Evolutionary conservation across 1,140 invertebrate genomes (phyloP).

Genomic region (Lasioglossum baleicum): DNA sequence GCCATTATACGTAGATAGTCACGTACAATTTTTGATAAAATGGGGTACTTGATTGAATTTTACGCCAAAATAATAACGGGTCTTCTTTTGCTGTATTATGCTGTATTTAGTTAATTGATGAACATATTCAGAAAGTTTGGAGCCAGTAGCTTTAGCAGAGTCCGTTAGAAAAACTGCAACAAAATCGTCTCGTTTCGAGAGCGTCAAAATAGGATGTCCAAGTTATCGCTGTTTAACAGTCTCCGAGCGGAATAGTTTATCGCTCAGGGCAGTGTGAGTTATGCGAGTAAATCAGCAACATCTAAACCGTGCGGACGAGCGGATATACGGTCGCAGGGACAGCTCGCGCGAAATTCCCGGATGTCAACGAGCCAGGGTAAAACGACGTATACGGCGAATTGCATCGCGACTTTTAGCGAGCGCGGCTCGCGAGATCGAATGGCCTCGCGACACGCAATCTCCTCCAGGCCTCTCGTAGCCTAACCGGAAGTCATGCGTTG

Average conservation of each 20-base stretch:
- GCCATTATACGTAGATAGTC: too few relatives aligned
- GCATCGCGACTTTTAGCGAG: conserved; percentile 33
- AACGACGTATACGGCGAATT: conserved; percentile 33
- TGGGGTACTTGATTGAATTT: too few relatives aligned
- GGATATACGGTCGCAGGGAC: conserved; percentile 10
- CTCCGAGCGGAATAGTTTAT: neutral
- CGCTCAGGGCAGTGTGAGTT: neutral
- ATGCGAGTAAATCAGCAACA: neutral
- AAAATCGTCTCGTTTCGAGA: too few relatives aligned
- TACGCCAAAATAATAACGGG: too few relatives aligned
- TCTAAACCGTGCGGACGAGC: neutral
- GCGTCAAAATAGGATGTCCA: too few relatives aligned
- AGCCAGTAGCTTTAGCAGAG: too few relatives aligned
- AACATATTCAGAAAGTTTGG: too few relatives aligned
- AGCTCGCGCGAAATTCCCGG: conserved; percentile 20
- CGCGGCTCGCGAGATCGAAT: conserved; percentile 37
- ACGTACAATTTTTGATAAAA: too few relatives aligned
- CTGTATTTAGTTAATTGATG: too few relatives aligned
- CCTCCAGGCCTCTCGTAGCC: conserved; percentile 2
- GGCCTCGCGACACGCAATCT: conserved; percentile 42
- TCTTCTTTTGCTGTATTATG: too few relatives aligned
- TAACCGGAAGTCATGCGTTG: conserved; percentile 40
- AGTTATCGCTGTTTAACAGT: too few relatives aligned
- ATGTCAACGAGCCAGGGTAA: conserved; percentile 23
- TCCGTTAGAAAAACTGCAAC: too few relatives aligned